Base-by-base conservation (phyloP, 53 echinoderm and acorn worm species). In the Luidia sarsii region DNA sequence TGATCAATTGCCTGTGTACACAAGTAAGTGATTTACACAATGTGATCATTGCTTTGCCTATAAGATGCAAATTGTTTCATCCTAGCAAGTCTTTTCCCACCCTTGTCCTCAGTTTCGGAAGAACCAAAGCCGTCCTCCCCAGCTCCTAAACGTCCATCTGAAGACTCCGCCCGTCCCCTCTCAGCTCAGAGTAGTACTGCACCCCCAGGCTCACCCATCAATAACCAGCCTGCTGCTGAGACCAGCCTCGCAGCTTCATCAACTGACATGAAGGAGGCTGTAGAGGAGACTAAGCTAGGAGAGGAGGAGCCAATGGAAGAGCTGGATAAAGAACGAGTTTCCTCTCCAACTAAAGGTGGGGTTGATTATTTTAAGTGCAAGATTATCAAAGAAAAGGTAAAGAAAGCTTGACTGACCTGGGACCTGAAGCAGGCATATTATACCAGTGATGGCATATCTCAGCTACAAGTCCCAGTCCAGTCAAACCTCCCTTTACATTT, bases 231-330 rank as follows among this genome's bases (percentile, higher is more conserved):
- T 60, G 77, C 59, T 11, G 18, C 8, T 33, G 46, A 59, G 77
- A 46, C 61, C 61, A 77, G 61, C 28, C 45, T 45, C 43, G 45
- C 59, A 16, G 61, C 77, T 15, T 59, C 61, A 46, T 60, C 61
- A 46, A 77, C 60, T n/a, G 61, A 60, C 8, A 61, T 60, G 25
- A 61, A 77, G 2, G 60, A 61, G 48, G 24, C 77, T 61, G 61
- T 59, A 19, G 77, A 45, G 4, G 77, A 77, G 77, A 46, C 77
- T 46, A 77, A 10, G 14, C 21, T 46, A 18, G 33, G 11, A 22
- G 39, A 22, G 36, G 72, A 27, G 0, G 72, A 25, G 45, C 67
- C 67, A 72, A 22, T 53, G 20, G 28, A 23, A 16, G 39, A 72
- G 25, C 16, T 38, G 72, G 57, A 13, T 54, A 56, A 9, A 39